These are phyloP conservation scores for Cairina moschata DNA, from an alignment of 2,113 vertebrate species.

Conservation along the genomic window DNA sequence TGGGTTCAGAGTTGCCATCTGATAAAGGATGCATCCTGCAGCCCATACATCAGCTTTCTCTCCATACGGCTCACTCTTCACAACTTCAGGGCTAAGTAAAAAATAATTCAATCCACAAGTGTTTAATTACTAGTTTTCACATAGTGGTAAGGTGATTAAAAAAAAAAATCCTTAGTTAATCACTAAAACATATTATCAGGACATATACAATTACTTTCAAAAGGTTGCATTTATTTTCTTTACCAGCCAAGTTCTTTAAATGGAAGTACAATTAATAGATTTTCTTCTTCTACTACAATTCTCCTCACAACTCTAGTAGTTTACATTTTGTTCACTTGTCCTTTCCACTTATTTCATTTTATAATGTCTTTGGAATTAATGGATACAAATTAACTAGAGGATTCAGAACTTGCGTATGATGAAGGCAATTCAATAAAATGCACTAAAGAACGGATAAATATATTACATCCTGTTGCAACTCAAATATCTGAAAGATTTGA, in stretches of 20 bases:
- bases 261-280: not conserved
- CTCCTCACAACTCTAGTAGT: not conserved
- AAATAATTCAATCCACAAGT: not conserved
- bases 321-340: not conserved
- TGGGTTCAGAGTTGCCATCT: constrained; percentile 88
- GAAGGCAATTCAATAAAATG: not conserved
- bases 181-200: not conserved
- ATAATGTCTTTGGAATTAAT: not conserved
- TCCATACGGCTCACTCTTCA: constrained; percentile 88
- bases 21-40: constrained; percentile 89
- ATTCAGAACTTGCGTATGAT: not conserved
- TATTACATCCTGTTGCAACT: not conserved
- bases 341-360: not conserved
- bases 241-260: not conserved
- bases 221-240: not conserved
- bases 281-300: not conserved
- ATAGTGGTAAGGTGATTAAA: not conserved
- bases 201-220: not conserved
- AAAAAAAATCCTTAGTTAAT: not conserved
- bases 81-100: constrained; percentile 83
- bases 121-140: not conserved
- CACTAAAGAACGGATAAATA: not conserved
- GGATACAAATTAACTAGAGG: not conserved
- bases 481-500: not conserved
- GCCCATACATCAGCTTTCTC: constrained; percentile 95